Conservation (phyloP, 2,888 invertebrate genomes). For the Cephus spinipes region DNA sequence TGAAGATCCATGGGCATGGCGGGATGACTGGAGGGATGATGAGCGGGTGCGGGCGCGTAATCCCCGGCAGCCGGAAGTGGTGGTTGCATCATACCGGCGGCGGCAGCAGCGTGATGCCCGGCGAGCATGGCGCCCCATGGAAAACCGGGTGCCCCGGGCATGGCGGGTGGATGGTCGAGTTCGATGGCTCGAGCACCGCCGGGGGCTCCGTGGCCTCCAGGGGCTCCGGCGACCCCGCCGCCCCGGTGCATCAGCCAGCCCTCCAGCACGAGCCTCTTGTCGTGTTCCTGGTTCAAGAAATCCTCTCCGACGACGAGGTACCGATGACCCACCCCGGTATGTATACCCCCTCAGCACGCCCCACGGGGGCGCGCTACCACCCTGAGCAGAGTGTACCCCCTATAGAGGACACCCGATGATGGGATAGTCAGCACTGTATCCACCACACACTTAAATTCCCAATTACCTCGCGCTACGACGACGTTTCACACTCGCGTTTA, state of each 20-base stretch:
- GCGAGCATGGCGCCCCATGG: constrained; percentile 65
- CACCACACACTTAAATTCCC: too few species aligned
- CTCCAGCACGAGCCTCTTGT: constrained; percentile 59
- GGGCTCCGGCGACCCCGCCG: constrained; percentile 80
- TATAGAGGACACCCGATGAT: constrained; percentile 48
- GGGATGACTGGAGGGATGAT: constrained; percentile 70
- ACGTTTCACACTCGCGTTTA: too few species aligned
- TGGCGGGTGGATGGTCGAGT: constrained; percentile 29
- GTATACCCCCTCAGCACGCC: constrained; percentile 41
- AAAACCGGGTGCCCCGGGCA: constrained; percentile 57
- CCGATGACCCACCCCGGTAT: constrained; percentile 47
- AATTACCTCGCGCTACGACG: too few species aligned
- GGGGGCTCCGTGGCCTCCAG: constrained; percentile 81
- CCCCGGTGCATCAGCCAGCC: constrained; percentile 81
- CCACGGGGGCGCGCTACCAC: constrained; percentile 38
- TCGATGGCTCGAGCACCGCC: constrained; percentile 59
- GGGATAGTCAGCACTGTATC: background rate
- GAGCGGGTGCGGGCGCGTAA: constrained; percentile 64
- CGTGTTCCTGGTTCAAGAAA: constrained; percentile 26
- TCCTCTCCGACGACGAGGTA: constrained; percentile 55
- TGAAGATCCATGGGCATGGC: constrained; percentile 91
- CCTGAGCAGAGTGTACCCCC: constrained; percentile 13
- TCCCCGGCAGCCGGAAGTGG: constrained; percentile 56
- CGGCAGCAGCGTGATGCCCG: constrained; percentile 69
- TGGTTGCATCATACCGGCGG: constrained; percentile 74